A percentile compares a stretch with the other conserved stretches of the same genome.
These are phyloP conservation scores for Lysiphlebus fabarum DNA, from an alignment of 1,140 invertebrate genomes.

Conservation along the genomic window DNA sequence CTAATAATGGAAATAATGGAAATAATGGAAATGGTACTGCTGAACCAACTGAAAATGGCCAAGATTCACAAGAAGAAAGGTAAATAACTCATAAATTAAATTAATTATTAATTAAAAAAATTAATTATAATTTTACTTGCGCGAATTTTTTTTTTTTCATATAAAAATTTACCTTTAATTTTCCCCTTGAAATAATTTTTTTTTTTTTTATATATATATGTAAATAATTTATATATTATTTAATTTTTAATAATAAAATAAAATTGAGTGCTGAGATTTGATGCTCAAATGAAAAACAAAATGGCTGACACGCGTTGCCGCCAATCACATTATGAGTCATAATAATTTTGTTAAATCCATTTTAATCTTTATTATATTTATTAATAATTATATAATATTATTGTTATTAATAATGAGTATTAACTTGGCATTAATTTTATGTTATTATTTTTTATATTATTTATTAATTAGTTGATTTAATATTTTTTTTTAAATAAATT, in stretches of 20 bases:
- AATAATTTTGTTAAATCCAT: conserved; percentile 3
- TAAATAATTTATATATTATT: too few species aligned
- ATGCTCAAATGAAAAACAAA: conserved; percentile 11
- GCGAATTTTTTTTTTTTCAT: conserved; percentile 11
- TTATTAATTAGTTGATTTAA: too few species aligned
- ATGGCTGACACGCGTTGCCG: conserved; percentile 18
- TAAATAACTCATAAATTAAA: too few species aligned
- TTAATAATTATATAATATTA: not conserved
- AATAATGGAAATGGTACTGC: conserved; percentile 29
- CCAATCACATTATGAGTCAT: conserved; percentile 9
- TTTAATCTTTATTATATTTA: not conserved
- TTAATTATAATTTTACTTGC: not conserved
- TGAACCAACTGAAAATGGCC: conserved; percentile 48
- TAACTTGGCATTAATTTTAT: too few species aligned
- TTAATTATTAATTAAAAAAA: too few species aligned
- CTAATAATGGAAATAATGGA: not conserved
- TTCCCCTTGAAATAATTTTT: not conserved
- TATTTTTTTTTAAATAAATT: too few species aligned
- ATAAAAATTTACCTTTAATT: not conserved
- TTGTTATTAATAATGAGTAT: not conserved
- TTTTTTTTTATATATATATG: too few species aligned
- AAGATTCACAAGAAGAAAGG: conserved; percentile 53
- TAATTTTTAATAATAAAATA: too few species aligned
- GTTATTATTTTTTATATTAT: not conserved
- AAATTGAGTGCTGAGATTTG: too few species aligned